phyloP scores from a whole-genome alignment of 2,797 vertebrate species.

The Coregonus ussuriensis region DNA sequence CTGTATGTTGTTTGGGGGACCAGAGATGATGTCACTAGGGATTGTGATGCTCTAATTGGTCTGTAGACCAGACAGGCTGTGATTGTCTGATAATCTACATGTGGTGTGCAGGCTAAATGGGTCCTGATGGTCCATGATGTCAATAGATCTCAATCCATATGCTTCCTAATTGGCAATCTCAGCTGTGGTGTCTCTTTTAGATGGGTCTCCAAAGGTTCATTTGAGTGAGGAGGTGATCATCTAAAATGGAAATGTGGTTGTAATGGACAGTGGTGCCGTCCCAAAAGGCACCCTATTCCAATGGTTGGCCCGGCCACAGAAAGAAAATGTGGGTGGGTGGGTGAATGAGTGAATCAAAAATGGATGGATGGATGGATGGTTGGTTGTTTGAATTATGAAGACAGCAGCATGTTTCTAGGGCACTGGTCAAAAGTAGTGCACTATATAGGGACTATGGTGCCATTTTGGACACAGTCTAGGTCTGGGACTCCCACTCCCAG shows the following conservation, averaged over 20 bases:
- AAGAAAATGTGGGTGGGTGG: background rate
- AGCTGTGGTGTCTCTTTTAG: slow-evolving; percentile 25
- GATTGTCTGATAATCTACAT: slow-evolving; percentile 30
- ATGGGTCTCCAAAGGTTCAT: slow-evolving; percentile 39
- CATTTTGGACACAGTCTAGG: too few species aligned
- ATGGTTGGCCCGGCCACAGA: background rate
- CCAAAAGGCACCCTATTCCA: background rate
- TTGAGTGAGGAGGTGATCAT: slow-evolving; percentile 24
- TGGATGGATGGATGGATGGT: too few species aligned
- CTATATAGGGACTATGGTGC: too few species aligned
- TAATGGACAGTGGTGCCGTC: slow-evolving; percentile 45
- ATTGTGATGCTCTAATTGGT: slow-evolving; percentile 31
- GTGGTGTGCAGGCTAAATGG: slow-evolving; percentile 20
- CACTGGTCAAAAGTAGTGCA: too few species aligned
- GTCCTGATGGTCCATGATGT: slow-evolving; percentile 25
- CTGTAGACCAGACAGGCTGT: slow-evolving; percentile 38
- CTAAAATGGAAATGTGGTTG: slow-evolving; percentile 33
- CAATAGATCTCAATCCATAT: slow-evolving; percentile 36
- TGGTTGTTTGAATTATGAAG: too few species aligned
- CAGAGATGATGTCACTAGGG: slow-evolving; percentile 54
- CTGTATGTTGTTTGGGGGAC: slow-evolving; percentile 29
- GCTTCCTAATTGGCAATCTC: slow-evolving; percentile 34
- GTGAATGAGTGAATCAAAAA: too few species aligned
- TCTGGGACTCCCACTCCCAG: background rate
- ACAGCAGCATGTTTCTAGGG: too few species aligned